Evolutionary conservation across 2,797 vertebrate genomes (phyloP).

Genomic region (Cuculus canorus): DNA sequence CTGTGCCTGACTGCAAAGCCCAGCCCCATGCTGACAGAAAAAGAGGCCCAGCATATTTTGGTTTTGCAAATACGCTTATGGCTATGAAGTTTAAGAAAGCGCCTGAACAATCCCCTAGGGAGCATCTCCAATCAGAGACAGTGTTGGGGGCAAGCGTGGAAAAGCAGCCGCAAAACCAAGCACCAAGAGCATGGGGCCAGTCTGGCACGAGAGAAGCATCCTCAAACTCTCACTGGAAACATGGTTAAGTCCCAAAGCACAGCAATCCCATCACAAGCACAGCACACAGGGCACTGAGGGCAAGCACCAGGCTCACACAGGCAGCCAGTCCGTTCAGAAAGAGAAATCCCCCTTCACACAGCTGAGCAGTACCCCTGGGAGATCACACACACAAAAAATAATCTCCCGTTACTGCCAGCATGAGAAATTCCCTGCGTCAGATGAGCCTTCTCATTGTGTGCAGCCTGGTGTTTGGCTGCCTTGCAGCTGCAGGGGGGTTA

Average conservation of each 20-base stretch:
- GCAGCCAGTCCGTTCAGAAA: not conserved
- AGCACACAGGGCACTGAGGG: not conserved
- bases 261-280: not conserved
- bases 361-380: not conserved
- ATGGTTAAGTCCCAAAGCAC: rapidly evolving
- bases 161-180: not conserved
- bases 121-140: not conserved
- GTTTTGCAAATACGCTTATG: not conserved
- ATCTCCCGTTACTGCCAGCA: not conserved
- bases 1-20: not conserved
- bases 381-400: not conserved
- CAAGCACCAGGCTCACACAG: not conserved
- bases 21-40: rapidly evolving
- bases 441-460: rapidly evolving
- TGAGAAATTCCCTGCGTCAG: not conserved
- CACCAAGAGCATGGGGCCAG: not conserved
- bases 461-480: rapidly evolving
- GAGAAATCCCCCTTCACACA: not conserved
- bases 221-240: rapidly evolving
- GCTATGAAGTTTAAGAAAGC: not conserved
- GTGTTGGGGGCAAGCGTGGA: not conserved
- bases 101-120: too few species aligned
- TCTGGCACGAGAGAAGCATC: not conserved
- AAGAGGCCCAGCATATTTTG: not conserved
- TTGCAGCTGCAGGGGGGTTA: not conserved